Evolutionary conservation across 2,113 vertebrate genomes (phyloP).

Genomic region (Petromus typicus): DNA sequence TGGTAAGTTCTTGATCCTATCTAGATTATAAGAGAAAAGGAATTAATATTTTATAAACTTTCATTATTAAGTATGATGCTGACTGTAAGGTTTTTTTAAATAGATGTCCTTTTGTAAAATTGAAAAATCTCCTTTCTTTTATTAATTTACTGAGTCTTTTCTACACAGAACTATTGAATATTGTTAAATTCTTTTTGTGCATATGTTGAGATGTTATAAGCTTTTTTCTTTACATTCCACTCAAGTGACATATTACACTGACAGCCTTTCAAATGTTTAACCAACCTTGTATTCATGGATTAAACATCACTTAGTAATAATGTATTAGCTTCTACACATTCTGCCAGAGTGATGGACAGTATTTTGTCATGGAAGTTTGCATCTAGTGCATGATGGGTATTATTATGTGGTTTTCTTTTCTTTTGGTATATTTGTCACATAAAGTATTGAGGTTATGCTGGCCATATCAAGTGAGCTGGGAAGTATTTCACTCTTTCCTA

Average conservation of each 20-base stretch:
- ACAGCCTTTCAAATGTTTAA: conserved; percentile 48
- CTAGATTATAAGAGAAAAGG: neutral
- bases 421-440: neutral
- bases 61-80: conserved; percentile 8
- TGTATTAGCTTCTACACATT: neutral
- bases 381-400: neutral
- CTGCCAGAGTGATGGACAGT: neutral
- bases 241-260: neutral
- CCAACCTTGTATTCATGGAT: neutral
- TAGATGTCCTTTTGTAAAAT: conserved; percentile 20
- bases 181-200: conserved; percentile 19
- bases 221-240: neutral
- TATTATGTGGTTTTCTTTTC: neutral
- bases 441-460: neutral
- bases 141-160: conserved; percentile 40
- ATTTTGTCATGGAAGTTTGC: conserved; percentile 14
- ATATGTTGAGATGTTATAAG: neutral
- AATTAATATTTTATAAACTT: conserved; percentile 41
- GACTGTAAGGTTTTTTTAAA: conserved; percentile 3
- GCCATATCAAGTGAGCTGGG: neutral
- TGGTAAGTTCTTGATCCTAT: neutral
- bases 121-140: conserved; percentile 21
- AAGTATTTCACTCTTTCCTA: neutral
- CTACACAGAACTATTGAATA: conserved; percentile 44
- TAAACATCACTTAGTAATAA: neutral